Evolutionary conservation across 1,140 invertebrate genomes (phyloP).

Genomic region (Drosophila baimaii): DNA sequence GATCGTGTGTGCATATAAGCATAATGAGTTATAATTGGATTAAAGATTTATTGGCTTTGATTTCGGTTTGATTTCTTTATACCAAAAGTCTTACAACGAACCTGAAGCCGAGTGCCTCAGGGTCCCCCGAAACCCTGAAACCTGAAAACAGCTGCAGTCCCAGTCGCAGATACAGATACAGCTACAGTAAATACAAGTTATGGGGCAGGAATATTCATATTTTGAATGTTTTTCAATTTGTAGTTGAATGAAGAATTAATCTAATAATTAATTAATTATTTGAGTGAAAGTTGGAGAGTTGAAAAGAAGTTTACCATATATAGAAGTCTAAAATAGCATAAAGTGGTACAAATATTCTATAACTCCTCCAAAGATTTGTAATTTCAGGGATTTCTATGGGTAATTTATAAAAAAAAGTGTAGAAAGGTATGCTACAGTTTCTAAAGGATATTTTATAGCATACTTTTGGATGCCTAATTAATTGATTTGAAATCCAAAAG

Average conservation of each 20-base stretch:
- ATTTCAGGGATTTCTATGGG: not conserved
- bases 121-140: not conserved
- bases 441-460: not conserved
- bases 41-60: constrained; percentile 78
- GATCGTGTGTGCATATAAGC: constrained; percentile 70
- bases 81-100: constrained; percentile 50
- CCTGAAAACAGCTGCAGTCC: constrained; percentile 32
- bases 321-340: not conserved
- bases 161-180: constrained; percentile 6
- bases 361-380: not conserved
- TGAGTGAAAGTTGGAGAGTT: no score
- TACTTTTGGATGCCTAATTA: not conserved
- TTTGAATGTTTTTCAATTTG: not conserved
- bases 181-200: constrained; percentile 1
- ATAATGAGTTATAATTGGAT: constrained; percentile 83
- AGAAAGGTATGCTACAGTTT: not conserved
- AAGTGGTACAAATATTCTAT: no score
- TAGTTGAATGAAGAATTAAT: no score
- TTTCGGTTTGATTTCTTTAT: constrained; percentile 63
- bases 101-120: constrained; percentile 1
- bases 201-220: no score
- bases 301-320: no score
- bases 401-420: not conserved
- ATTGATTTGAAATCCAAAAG: not conserved
- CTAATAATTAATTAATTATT: no score